Percentiles rank a stretch among this genome's conserved stretches.
phyloP scores from a whole-genome alignment of 2,113 vertebrate species.

The Callionymus lyra region DNA sequence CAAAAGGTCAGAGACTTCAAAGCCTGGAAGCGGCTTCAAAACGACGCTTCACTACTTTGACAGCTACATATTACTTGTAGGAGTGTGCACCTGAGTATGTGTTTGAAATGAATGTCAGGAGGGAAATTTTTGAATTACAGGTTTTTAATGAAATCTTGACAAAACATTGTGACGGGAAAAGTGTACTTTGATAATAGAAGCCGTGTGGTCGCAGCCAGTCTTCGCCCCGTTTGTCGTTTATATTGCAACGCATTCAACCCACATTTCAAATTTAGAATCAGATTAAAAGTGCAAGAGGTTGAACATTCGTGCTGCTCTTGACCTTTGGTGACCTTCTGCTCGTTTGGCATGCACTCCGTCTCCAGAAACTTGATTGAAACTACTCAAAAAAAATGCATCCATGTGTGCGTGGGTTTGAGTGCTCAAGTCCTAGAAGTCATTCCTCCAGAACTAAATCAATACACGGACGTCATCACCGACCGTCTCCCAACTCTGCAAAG shows the following conservation, averaged over 20 bases:
- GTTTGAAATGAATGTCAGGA: conserved; percentile 12
- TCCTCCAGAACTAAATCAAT: conserved; percentile 11
- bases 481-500: conserved; percentile 52
- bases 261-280: conserved; percentile 9
- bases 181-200: too few species aligned
- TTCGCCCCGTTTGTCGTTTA: too few species aligned
- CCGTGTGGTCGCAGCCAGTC: too few species aligned
- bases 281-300: conserved; percentile 1
- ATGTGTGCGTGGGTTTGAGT: conserved; percentile 5
- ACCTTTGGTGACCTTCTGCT: conserved; percentile 25
- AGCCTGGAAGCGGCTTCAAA: conserved; percentile 45
- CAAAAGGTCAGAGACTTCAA: conserved; percentile 62
- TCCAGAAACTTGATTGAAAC: conserved; percentile 15
- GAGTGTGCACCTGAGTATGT: conserved; percentile 7
- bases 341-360: conserved; percentile 10
- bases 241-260: background rate
- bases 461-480: conserved; percentile 17
- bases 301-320: conserved; percentile 2
- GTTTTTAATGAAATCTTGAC: conserved; percentile 21
- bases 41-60: conserved; percentile 31
- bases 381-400: conserved; percentile 3
- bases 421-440: conserved; percentile 7
- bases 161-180: background rate
- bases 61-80: conserved; percentile 31
- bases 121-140: conserved; percentile 6